A percentile compares a stretch with the other conserved stretches of the same genome.
Evolutionary conservation across 2,797 vertebrate genomes (phyloP).

Genomic region (Lepidocolaptes lacrymiger): DNA sequence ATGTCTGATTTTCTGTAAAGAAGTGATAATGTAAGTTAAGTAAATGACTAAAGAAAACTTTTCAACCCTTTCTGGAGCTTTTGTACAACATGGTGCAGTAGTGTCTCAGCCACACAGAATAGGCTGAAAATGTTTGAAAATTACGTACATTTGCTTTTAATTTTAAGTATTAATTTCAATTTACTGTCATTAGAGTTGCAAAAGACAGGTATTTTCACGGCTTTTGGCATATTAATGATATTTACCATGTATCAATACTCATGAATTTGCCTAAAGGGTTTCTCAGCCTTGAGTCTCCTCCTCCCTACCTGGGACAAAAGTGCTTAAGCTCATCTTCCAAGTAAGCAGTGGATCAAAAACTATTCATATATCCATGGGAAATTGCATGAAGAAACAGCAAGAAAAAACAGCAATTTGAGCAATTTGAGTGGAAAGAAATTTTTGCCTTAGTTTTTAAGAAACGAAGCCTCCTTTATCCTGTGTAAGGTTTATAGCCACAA

Average conservation of each 20-base stretch:
- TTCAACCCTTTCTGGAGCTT: not conserved
- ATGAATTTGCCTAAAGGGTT: not conserved
- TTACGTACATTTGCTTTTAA: not conserved
- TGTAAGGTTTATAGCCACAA: not conserved
- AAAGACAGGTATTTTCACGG: not conserved
- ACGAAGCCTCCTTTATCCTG: not conserved
- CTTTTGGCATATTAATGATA: not conserved
- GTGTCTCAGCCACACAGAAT: not conserved
- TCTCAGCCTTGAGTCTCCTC: not conserved
- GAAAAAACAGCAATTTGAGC: not conserved
- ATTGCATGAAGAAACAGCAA: not conserved
- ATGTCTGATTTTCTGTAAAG: slow-evolving; percentile 55
- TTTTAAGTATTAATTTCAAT: not conserved
- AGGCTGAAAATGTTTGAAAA: not conserved
- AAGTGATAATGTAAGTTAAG: not conserved
- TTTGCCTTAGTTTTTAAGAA: not conserved
- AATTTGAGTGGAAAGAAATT: not conserved
- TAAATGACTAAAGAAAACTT: not conserved
- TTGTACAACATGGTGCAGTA: not conserved
- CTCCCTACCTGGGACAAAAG: not conserved
- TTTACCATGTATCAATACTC: not conserved
- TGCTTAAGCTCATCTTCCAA: not conserved
- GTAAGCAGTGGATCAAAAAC: not conserved
- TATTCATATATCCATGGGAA: not conserved
- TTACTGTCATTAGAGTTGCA: not conserved